phyloP scores from a whole-genome alignment of 2,797 vertebrate species.

The Dromococcyx pavoninus region DNA sequence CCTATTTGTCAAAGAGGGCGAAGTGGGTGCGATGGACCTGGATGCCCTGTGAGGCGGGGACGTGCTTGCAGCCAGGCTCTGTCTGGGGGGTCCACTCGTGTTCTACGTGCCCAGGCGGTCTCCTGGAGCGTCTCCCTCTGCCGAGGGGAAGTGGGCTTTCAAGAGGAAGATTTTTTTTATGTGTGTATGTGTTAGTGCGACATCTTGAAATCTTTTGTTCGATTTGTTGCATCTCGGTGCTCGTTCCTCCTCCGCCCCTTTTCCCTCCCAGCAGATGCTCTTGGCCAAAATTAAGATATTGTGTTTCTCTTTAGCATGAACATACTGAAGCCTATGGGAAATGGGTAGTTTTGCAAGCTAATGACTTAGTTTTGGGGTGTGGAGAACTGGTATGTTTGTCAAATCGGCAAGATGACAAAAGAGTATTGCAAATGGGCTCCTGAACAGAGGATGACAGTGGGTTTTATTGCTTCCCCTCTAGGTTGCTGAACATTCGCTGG shows the following conservation, averaged over 20 bases:
- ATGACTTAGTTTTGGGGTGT: not conserved
- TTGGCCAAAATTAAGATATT: not conserved
- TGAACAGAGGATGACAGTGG: not conserved
- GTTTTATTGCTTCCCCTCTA: not conserved
- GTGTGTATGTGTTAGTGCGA: not conserved
- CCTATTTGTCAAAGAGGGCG: not conserved
- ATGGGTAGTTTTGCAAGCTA: not conserved
- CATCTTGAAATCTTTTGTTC: conserved; percentile 58
- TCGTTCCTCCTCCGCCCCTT: not conserved
- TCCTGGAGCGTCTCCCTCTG: not conserved
- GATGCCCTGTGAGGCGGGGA: not conserved
- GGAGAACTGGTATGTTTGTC: not conserved
- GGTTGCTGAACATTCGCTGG: not conserved
- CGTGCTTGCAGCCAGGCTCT: not conserved
- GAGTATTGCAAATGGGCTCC: not conserved
- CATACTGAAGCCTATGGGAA: not conserved
- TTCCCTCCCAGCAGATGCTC: not conserved
- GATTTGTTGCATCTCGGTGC: not conserved
- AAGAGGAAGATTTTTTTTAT: not conserved
- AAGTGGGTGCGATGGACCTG: not conserved
- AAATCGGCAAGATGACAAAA: not conserved
- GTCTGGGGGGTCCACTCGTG: not conserved
- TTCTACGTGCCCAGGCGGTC: not conserved
- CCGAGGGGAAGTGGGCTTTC: not conserved
- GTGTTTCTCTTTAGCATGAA: not conserved